Percentiles rank a stretch among this genome's conserved stretches.
These are phyloP conservation scores for Tyto alba DNA, from an alignment of 2,113 vertebrate genomes.

Conservation along the genomic window DNA sequence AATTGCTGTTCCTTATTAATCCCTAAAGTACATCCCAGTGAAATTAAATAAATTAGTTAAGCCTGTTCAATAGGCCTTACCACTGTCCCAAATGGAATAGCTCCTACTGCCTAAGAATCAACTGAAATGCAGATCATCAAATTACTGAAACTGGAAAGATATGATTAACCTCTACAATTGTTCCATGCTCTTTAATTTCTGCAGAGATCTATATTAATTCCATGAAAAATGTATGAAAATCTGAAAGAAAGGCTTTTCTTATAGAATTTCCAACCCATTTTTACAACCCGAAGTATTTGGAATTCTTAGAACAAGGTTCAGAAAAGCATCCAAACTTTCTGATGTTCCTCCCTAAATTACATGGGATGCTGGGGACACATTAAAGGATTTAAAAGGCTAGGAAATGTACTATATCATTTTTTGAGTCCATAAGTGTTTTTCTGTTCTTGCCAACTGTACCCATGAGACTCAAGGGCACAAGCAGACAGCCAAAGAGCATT, in stretches of 20 bases:
- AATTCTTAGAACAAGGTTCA: conserved; percentile 2
- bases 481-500: conserved; percentile 12
- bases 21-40: not conserved
- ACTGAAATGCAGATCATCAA: not conserved
- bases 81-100: not conserved
- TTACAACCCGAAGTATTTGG: not conserved
- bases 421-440: conserved; percentile 26
- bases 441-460: not conserved
- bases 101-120: not conserved
- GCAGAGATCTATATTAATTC: not conserved
- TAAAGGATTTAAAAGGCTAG: conserved; percentile 39
- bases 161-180: not conserved
- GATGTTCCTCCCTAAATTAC: conserved; percentile 26
- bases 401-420: conserved; percentile 45
- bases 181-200: not conserved
- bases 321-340: conserved; percentile 43
- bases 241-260: not conserved
- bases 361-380: conserved; percentile 2
- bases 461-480: conserved; percentile 15
- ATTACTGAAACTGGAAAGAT: not conserved
- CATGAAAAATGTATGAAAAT: not conserved
- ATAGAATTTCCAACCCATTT: conserved; percentile 3
- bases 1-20: conserved; percentile 58
- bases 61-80: not conserved
- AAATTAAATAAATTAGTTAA: conserved; percentile 42